phyloP scores from a whole-genome alignment of 2,797 vertebrate genomes.

The Okamejei kenojei region DNA sequence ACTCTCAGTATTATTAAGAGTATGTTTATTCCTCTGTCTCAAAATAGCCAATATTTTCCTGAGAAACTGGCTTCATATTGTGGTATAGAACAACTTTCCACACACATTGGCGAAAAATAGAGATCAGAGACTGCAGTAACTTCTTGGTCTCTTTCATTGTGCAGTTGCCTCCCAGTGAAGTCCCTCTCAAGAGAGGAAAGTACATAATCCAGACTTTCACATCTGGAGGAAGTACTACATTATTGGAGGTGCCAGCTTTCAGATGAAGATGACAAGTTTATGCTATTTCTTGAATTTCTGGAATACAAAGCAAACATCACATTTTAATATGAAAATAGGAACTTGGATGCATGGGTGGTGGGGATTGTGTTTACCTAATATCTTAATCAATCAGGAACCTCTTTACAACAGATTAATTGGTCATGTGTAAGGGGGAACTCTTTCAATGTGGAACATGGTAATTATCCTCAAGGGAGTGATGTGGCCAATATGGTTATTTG shows the following conservation, averaged over 20 bases:
- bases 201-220: background rate
- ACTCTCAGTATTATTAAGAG: background rate
- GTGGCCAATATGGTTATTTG: no score
- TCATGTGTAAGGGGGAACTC: background rate
- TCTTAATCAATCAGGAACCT: background rate
- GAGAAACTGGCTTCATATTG: background rate
- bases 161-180: background rate
- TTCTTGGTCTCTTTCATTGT: background rate
- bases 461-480: no score
- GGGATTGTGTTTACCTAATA: background rate
- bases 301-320: background rate
- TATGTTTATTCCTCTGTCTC: background rate
- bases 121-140: background rate
- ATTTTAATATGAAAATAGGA: background rate
- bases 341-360: no score
- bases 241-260: background rate
- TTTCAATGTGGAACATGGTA: no score
- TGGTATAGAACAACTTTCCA: background rate
- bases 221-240: background rate
- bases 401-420: background rate
- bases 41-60: background rate
- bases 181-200: background rate
- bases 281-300: background rate
- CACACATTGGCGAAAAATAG: background rate
- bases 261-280: background rate